A percentile compares a stretch with the other conserved stretches of the same genome.
Conservation (phyloP, 1,140 invertebrate genomes). For the Spodoptera frugiperda region DNA sequence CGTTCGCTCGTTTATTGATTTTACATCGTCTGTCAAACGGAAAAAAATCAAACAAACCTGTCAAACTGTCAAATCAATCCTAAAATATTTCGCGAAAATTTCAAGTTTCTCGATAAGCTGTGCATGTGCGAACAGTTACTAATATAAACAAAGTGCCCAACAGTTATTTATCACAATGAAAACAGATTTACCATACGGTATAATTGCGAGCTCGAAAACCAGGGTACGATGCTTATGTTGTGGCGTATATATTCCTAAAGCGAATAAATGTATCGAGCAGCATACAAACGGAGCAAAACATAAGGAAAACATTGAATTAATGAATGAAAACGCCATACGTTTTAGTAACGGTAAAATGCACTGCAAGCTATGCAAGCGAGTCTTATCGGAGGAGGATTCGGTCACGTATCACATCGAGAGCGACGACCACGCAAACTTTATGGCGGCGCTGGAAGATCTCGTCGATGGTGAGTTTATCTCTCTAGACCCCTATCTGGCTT, state of each 20-base stretch:
- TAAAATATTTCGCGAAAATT: constrained; percentile 57
- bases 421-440: constrained; percentile 70
- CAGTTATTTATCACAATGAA: constrained; percentile 61
- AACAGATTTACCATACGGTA: constrained; percentile 63
- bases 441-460: constrained; percentile 67
- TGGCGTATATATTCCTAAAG: constrained; percentile 72
- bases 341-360: constrained; percentile 61
- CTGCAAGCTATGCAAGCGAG: constrained; percentile 66
- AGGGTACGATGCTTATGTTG: constrained; percentile 73
- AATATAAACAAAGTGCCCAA: constrained; percentile 10
- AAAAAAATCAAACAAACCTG: constrained; percentile 14
- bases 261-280: constrained; percentile 75
- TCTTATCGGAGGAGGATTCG: constrained; percentile 62
- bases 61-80: constrained; percentile 44
- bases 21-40: not conserved
- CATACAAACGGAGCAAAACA: constrained; percentile 74
- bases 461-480: constrained; percentile 71
- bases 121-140: not conserved
- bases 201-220: constrained; percentile 68
- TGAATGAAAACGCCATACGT: constrained; percentile 67
- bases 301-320: constrained; percentile 70
- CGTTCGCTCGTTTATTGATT: not conserved
- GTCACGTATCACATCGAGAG: constrained; percentile 65
- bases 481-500: constrained; percentile 62
- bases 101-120: constrained; percentile 44